A percentile compares a stretch with the other conserved stretches of the same genome.
Evolutionary conservation across 2,888 invertebrate genomes (phyloP).

Genomic region (Galeopsomyia nigrocyanea): DNA sequence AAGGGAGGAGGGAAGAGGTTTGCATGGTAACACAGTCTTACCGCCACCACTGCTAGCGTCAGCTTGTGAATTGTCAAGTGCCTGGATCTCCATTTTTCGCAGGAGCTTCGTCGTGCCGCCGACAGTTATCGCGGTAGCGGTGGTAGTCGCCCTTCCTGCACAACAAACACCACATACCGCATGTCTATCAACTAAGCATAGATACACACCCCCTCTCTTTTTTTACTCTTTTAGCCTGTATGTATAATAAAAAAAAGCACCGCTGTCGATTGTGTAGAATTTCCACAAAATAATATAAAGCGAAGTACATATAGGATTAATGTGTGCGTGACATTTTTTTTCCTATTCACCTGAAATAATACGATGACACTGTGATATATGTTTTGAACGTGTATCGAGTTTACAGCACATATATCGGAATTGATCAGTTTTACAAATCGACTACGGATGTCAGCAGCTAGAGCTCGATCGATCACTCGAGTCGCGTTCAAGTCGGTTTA

Average conservation of each 20-base stretch:
- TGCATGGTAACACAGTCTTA: constrained; percentile 59
- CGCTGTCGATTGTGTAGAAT: too few relatives aligned
- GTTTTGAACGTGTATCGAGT: too few relatives aligned
- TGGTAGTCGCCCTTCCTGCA: constrained; percentile 65
- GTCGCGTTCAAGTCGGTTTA: constrained; percentile 49
- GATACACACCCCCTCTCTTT: constrained; percentile 4
- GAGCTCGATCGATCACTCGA: constrained; percentile 48
- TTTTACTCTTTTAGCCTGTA: too few relatives aligned
- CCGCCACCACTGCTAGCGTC: constrained; percentile 64
- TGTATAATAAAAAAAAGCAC: too few relatives aligned
- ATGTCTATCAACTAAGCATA: constrained; percentile 63
- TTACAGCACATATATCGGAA: background rate
- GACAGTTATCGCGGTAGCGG: constrained; percentile 56
- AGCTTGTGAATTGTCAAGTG: constrained; percentile 63
- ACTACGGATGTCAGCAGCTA: constrained; percentile 29
- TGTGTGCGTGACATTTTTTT: too few relatives aligned
- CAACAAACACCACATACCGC: constrained; percentile 63
- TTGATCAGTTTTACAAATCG: constrained; percentile 3
- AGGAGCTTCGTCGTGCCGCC: constrained; percentile 63
- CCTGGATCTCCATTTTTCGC: constrained; percentile 67
- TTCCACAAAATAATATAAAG: too few relatives aligned
- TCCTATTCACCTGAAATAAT: too few relatives aligned
- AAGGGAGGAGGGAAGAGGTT: constrained; percentile 33
- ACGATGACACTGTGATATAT: too few relatives aligned
- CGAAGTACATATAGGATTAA: too few relatives aligned